Conservation (phyloP, 2,888 invertebrate species). For the Temnothorax ravouxi region DNA sequence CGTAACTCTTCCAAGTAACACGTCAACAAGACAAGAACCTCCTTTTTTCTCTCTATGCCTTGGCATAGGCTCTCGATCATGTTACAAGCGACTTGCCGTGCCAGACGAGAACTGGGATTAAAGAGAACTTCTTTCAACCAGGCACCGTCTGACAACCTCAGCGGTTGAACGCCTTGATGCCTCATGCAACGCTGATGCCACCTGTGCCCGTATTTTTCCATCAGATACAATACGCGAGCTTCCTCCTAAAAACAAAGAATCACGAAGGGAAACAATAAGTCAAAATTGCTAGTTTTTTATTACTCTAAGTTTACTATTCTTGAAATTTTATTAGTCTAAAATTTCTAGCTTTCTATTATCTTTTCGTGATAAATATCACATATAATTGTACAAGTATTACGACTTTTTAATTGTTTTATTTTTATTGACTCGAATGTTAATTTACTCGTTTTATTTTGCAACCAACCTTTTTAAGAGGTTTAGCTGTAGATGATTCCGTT, state of each 20-base stretch:
- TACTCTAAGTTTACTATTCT: too few relatives aligned
- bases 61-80: slow-evolving; percentile 94
- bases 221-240: slow-evolving; percentile 88
- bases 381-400: slow-evolving; percentile 26
- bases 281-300: not conserved
- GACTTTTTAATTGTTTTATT: slow-evolving; percentile 1
- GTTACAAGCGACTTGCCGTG: slow-evolving; percentile 95
- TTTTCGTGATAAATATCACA: not conserved
- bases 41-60: slow-evolving; percentile 90
- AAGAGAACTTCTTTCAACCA: slow-evolving; percentile 98
- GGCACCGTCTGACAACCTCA: slow-evolving; percentile 90
- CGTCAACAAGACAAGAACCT: slow-evolving; percentile 94
- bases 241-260: slow-evolving; percentile 74
- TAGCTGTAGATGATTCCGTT: slow-evolving; percentile 79
- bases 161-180: slow-evolving; percentile 88
- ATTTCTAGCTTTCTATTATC: not conserved
- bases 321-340: too few relatives aligned
- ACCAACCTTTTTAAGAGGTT: slow-evolving; percentile 79
- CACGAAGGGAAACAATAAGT: slow-evolving; percentile 34
- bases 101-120: slow-evolving; percentile 95
- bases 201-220: slow-evolving; percentile 91
- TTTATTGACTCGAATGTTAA: slow-evolving; percentile 19
- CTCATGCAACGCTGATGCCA: slow-evolving; percentile 88
- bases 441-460: slow-evolving; percentile 54
- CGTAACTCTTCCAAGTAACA: slow-evolving; percentile 95